Conservation (phyloP, 30 jellyfish, hydroid and myxozoan genomes). For the Aurelia sp. region DNA sequence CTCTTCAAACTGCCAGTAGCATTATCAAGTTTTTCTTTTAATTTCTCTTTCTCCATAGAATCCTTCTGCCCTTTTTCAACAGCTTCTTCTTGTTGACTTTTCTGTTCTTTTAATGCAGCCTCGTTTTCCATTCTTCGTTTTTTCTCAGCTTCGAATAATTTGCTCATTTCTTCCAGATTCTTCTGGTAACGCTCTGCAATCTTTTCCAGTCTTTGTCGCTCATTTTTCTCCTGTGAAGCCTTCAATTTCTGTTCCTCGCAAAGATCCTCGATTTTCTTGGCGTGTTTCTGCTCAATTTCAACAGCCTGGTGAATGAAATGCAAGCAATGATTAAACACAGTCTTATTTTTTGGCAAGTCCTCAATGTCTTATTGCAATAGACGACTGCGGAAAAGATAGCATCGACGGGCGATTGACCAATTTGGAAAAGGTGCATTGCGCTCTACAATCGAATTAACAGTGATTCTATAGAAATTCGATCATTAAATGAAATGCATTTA, state of each 20-base stretch:
- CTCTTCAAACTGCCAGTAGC: conserved; percentile 4
- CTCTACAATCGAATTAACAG: too few species aligned
- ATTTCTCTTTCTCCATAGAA: conserved; percentile 43
- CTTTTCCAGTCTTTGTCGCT: conserved; percentile 69
- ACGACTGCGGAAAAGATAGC: too few species aligned
- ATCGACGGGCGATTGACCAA: too few species aligned
- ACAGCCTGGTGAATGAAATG: conserved; percentile 16
- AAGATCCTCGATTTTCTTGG: conserved; percentile 42
- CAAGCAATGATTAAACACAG: too few species aligned
- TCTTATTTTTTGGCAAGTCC: too few species aligned
- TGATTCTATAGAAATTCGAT: too few species aligned
- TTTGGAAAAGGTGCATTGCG: too few species aligned
- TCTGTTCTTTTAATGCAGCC: conserved; percentile 37
- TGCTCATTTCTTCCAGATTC: conserved; percentile 74
- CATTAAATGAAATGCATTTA: too few species aligned
- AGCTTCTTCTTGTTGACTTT: conserved; percentile 32
- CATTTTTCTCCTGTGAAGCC: conserved; percentile 62
- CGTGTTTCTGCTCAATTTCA: conserved; percentile 61
- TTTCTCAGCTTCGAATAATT: conserved; percentile 68
- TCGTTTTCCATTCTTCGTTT: conserved; percentile 59
- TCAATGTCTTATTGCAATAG: too few species aligned
- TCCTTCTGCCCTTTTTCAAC: conserved; percentile 62
- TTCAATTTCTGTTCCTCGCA: conserved; percentile 54
- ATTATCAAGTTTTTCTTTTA: conserved; percentile 33
- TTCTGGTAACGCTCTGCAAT: conserved; percentile 75